Evolutionary conservation across 2,797 vertebrate species (phyloP), one percentile per base, ranked within the genome.

Genomic region (Enteromius viviparus): DNA sequence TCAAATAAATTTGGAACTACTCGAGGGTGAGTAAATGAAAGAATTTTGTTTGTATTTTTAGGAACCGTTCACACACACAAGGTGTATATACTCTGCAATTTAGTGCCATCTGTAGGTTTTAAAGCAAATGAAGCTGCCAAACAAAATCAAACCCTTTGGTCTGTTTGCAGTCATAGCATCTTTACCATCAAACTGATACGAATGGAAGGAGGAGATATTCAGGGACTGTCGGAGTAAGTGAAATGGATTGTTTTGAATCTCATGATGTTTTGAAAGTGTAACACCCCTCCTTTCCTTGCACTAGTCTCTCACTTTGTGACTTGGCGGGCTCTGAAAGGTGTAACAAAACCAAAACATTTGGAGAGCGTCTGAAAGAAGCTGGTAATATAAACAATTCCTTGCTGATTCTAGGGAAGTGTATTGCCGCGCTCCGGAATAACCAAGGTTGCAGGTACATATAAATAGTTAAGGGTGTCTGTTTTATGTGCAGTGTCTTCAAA

Each of bases 381-480:
- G 96, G 95, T 14, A 98, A 96, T 89, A 98, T 98, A 23, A 98
- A 98, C 90, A 97, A 94, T 87, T 98, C 97, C 4, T 93, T 98
- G 85, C 95, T 97, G 80, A 98, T 96, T 80, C 93, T 98, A 88
- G 97, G 96, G 65, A 98, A 98, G 86, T 97, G 96, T 86, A 97
- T 98, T 88, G 94, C 92, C 23, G 96, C 95, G 0, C 81, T 98
- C 5, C 94, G 96, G 37, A 95, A 95, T 92, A 95, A 92, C 87
- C 95, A 96, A 89, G 92, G 92, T 3, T 94, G 95, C 14, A 90
- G 95, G 96, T 97, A 92, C 21, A 2, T 21, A 40, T 26, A 37
- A 49, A 60, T 1, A 0, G 23, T 4, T 10, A 34, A 14, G 29
- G 17, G n/a, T 42, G 15, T 19, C 9, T 0, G 26, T 47, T 76